Conservation (phyloP, 1,140 invertebrate genomes). For the Mya arenaria region DNA sequence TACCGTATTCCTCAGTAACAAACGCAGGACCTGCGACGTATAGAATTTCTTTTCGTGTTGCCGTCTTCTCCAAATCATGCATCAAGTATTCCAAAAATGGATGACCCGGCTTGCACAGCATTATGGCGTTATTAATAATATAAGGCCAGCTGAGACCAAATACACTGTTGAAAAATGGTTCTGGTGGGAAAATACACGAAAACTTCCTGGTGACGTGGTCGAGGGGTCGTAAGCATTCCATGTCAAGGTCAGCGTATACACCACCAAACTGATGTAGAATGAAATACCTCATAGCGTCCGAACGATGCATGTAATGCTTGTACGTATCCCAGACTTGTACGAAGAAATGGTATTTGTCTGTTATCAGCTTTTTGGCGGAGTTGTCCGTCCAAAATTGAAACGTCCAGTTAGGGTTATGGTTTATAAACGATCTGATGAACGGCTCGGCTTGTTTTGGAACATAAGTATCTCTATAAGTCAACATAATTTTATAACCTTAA, state of each 20-base stretch:
- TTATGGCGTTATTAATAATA: conserved; percentile 71
- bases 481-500: no score
- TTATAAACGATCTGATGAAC: conserved; percentile 69
- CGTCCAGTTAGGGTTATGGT: conserved; percentile 69
- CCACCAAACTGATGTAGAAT: conserved; percentile 72
- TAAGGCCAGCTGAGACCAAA: conserved; percentile 59
- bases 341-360: conserved; percentile 62
- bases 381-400: conserved; percentile 75
- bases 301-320: conserved; percentile 55
- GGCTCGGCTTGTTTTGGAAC: no score
- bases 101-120: conserved; percentile 67
- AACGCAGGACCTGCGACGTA: background rate
- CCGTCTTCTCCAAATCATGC: conserved; percentile 33
- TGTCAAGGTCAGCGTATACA: conserved; percentile 72
- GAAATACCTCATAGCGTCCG: conserved; percentile 71
- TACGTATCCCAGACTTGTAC: conserved; percentile 66
- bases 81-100: conserved; percentile 70
- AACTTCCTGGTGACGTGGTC: conserved; percentile 59
- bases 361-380: conserved; percentile 61
- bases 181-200: conserved; percentile 69
- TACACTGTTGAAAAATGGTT: conserved; percentile 68
- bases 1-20: background rate
- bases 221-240: conserved; percentile 66
- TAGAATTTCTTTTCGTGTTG: background rate
- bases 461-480: no score